Evolutionary conservation across 2,888 invertebrate genomes (phyloP), one percentile per base, ranked within the genome.

Genomic region (Seira musarum): DNA sequence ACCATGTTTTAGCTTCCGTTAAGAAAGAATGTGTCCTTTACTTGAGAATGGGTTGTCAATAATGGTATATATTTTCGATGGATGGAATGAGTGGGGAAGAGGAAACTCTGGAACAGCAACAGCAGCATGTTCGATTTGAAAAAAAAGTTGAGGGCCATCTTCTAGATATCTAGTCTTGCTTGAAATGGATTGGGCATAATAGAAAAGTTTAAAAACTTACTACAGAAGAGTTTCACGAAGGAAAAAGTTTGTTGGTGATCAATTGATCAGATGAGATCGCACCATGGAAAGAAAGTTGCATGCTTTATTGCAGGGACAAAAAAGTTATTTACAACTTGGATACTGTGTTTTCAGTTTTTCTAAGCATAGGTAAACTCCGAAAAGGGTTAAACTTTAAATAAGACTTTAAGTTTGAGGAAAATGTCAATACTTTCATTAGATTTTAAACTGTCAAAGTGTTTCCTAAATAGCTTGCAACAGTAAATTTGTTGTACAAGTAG

Each of bases 251-350:
- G 19, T 60, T 60, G 3, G 21, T 60, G 19, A 60, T 22, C 60
- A 60, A 60, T 60, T 60, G 60, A 60, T 60, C 60, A 60, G 60
- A 60, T 60, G 60, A 60, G 60, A 60, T 22, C 21, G 6, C 1
- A 21, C 60, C 13, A 5, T 21, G 60, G 60, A 60, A 60, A 21
- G 60, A 60, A 60, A n/a, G 21, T 60, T 2, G 30, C 30, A 22
- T 8, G 60, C 60, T 60, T 60, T 60, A 21, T 60, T 21, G 60
- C 21, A 60, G 15, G 21, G 15, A n/a, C n/a, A n/a, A n/a, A 5
- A 60, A 60, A 60, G 15, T 60, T 60, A 21, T 60, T 60, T 60
- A 21, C n/a, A 21, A 21, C 19, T 5, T 49, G 3, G 8, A 8
- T 30, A 30, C 30, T 30, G 8, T 8, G 2, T 5, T 8, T 30